phyloP scores from a whole-genome alignment of 2,888 invertebrate species.

The Agriotes lineatus region DNA sequence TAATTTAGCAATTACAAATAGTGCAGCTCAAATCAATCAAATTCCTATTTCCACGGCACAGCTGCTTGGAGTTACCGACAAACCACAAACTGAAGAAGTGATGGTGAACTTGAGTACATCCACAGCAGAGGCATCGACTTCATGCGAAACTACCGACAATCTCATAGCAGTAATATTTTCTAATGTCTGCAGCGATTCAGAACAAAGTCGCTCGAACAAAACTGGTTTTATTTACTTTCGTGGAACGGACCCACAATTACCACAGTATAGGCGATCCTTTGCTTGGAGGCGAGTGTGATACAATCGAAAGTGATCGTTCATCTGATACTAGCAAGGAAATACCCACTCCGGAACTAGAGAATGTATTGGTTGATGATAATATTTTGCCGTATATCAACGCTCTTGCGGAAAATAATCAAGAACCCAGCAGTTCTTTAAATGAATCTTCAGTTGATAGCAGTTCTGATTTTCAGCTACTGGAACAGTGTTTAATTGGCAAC shows the following conservation, averaged over 20 bases:
- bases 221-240: constrained; percentile 32
- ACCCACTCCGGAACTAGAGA: constrained; percentile 35
- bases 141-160: constrained; percentile 25
- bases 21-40: neutral
- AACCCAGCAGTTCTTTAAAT: constrained; percentile 33
- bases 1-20: neutral
- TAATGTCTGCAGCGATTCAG: neutral
- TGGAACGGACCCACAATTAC: constrained; percentile 36
- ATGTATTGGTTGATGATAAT: constrained; percentile 38
- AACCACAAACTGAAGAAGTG: neutral
- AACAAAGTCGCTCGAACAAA: constrained; percentile 11
- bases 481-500: constrained; percentile 35
- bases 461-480: constrained; percentile 38
- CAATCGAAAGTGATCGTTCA: constrained; percentile 35
- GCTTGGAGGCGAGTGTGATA: constrained; percentile 38
- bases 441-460: constrained; percentile 39
- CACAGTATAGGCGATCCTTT: constrained; percentile 43
- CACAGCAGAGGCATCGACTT: constrained; percentile 2
- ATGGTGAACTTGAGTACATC: constrained; percentile 1
- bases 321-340: constrained; percentile 30
- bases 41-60: neutral
- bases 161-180: constrained; percentile 31
- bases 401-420: constrained; percentile 38
- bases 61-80: neutral
- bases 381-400: constrained; percentile 41